These are phyloP conservation scores for Cephus pulcher DNA, from an alignment of 2,888 invertebrate species.

Conservation along the genomic window DNA sequence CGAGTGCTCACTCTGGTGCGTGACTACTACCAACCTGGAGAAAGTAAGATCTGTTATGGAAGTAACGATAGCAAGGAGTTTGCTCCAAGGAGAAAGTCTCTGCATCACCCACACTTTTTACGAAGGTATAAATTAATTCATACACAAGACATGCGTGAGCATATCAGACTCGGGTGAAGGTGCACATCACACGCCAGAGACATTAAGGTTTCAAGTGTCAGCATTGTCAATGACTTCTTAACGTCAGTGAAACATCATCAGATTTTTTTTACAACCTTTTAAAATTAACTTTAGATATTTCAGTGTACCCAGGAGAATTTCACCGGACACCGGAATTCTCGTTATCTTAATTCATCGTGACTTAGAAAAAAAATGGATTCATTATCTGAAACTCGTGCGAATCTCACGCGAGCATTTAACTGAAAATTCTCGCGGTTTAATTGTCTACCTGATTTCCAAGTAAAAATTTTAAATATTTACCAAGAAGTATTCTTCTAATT, in stretches of 20 bases:
- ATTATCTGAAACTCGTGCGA: not conserved
- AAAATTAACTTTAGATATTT: not conserved
- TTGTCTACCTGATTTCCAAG: not conserved
- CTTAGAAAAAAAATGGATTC: not conserved
- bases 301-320: not conserved
- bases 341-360: not conserved
- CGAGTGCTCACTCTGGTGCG: slow-evolving; percentile 12
- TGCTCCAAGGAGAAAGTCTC: slow-evolving; percentile 45
- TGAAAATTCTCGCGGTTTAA: not conserved
- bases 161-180: not conserved
- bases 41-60: slow-evolving; percentile 42
- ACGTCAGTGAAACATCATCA: not conserved
- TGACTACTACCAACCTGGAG: slow-evolving; percentile 33
- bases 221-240: not conserved
- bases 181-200: not conserved
- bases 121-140: slow-evolving; percentile 35
- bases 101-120: slow-evolving; percentile 34
- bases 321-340: not conserved
- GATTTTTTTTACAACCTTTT: not conserved
- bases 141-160: not conserved
- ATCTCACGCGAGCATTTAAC: not conserved
- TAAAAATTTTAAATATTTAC: not conserved
- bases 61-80: slow-evolving; percentile 36
- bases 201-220: not conserved
- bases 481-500: not conserved